Evolutionary conservation across 2,113 vertebrate species (phyloP).

Genomic region (Carlito syrichta): DNA sequence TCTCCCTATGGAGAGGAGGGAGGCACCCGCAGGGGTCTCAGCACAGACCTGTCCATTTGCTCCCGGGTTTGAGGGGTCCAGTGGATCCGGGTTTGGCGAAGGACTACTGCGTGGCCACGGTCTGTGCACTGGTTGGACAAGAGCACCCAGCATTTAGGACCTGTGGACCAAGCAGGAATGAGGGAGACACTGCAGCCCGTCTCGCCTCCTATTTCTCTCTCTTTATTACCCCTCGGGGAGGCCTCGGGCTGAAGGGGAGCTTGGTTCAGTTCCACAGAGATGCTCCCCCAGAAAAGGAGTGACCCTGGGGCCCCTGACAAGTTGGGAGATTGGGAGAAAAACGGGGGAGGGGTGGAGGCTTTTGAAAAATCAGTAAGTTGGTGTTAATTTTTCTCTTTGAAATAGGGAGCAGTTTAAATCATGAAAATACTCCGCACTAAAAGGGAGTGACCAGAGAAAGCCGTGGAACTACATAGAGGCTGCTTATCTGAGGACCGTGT

Average conservation of each 20-base stretch:
- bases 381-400: slow-evolving; percentile 22
- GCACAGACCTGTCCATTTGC: neutral
- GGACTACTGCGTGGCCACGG: neutral
- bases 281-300: neutral
- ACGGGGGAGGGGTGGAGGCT: neutral
- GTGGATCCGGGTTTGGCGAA: neutral
- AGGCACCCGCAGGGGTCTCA: neutral
- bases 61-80: neutral
- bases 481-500: neutral
- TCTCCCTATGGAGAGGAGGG: neutral
- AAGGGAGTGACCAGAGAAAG: neutral
- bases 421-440: neutral
- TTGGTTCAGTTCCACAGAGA: slow-evolving; percentile 14
- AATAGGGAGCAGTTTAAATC: neutral
- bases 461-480: neutral
- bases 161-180: neutral
- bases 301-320: neutral
- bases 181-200: neutral
- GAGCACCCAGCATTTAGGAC: neutral
- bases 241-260: slow-evolving; percentile 20
- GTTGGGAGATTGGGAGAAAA: neutral
- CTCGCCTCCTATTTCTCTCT: neutral
- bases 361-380: slow-evolving; percentile 15
- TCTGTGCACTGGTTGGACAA: neutral
- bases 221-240: slow-evolving; percentile 25